Evolutionary conservation across 2,113 vertebrate species (phyloP).

Genomic region (Eclectus roratus): DNA sequence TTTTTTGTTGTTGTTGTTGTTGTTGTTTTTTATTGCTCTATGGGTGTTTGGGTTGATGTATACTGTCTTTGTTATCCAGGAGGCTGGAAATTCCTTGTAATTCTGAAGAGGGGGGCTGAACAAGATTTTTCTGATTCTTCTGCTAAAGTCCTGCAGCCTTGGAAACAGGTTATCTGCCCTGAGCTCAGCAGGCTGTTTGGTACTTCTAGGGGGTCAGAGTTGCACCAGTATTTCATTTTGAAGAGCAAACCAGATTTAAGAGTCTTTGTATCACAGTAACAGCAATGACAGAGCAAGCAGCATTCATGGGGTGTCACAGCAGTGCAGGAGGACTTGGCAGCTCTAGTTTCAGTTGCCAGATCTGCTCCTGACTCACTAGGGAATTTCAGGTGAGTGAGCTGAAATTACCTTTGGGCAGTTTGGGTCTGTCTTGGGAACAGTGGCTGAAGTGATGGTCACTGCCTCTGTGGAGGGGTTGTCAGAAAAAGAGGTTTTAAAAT

Average conservation of each 20-base stretch:
- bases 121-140: not conserved
- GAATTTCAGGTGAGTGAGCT: not conserved
- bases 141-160: not conserved
- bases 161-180: not conserved
- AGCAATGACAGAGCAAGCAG: not conserved
- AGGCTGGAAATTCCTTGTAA: not conserved
- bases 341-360: not conserved
- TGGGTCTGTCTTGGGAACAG: not conserved
- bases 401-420: not conserved
- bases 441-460: not conserved
- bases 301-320: not conserved
- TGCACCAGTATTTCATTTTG: not conserved
- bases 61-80: not conserved
- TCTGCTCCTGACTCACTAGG: not conserved
- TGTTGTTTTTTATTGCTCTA: not conserved
- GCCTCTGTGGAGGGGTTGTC: not conserved
- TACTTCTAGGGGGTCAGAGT: not conserved
- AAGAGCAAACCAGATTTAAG: not conserved
- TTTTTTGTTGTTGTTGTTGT: no score
- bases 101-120: not conserved
- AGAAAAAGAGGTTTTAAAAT: not conserved
- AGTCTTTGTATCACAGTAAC: not conserved
- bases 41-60: not conserved
- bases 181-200: not conserved
- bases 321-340: not conserved